Evolutionary conservation across 2,797 vertebrate genomes (phyloP), one percentile per base, ranked within the genome.

Genomic region (Pantherophis alleghaniensis): DNA sequence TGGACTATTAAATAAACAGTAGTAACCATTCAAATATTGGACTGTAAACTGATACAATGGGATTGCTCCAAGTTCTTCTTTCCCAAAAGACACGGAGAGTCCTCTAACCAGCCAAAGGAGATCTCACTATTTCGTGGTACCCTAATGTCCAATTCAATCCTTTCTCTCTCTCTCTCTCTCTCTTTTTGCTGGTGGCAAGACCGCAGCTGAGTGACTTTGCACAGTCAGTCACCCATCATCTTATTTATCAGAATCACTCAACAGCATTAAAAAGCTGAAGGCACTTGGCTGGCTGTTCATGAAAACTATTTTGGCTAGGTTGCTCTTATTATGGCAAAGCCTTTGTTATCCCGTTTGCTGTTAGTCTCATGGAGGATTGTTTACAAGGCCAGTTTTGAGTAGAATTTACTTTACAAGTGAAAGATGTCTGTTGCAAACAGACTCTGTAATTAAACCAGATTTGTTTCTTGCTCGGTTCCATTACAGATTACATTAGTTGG

Each of bases 401-500:
- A 51, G 93, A 91, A 92, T 95, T 91, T 93, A 51, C 63, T 90
- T 94, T 94, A 87, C 90, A 94, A 91, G 88, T 88, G 95, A 95
- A 96, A 90, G 60, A 92, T 87, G n/a, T 89, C 66, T 94, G 92
- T 92, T 90, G 92, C 90, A 92, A 53, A 83, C 90, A 59, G 47
- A 69, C 61, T 92, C 83, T 88, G 89, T 94, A 90, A 96, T 96
- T 93, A 95, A 93, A 89, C 86, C 14, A 91, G 95, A 93, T 88
- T 94, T 93, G 94, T 91, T 88, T 93, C 74, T 92, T 94, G 89
- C 94, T 91, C 89, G 91, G 56, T 79, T 88, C 94, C 94, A 93
- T 94, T 93, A 90, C 94, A 95, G 95, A 96, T 96, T 95, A 93
- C 90, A 59, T 96, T 95, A 95, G 95, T 94, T 95, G 95, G 90